phyloP scores from a whole-genome alignment of 2,888 invertebrate species.

The Cataglyphis livida region DNA sequence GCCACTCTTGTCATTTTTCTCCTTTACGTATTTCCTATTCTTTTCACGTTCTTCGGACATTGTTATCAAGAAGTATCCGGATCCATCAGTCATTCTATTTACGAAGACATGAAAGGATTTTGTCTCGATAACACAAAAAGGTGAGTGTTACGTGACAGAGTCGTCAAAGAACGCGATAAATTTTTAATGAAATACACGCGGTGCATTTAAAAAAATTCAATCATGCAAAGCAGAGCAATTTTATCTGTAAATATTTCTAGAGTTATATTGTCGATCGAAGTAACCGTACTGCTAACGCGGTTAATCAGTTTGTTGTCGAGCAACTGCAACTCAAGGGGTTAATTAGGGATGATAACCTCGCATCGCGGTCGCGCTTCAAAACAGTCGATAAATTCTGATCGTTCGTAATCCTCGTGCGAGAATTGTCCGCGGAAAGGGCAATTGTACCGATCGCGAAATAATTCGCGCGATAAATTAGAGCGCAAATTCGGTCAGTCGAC shows the following conservation, averaged over 20 bases:
- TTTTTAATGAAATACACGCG: neutral
- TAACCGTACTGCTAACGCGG: neutral
- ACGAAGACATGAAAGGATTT: neutral
- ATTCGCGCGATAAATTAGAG: constrained; percentile 9
- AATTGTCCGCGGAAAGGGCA: neutral
- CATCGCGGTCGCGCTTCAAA: neutral
- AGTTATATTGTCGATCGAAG: constrained; percentile 7
- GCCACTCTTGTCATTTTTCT: constrained; percentile 26
- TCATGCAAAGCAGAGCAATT: neutral
- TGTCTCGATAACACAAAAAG: neutral
- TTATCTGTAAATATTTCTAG: neutral
- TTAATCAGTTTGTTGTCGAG: neutral
- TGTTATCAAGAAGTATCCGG: constrained; percentile 14
- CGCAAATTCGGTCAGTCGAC: neutral
- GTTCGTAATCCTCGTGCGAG: constrained; percentile 4
- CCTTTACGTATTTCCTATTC: constrained; percentile 27
- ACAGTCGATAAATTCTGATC: constrained; percentile 44
- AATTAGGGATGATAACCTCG: constrained; percentile 48
- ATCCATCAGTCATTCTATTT: constrained; percentile 43
- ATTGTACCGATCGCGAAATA: constrained; percentile 18
- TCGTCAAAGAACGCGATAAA: neutral
- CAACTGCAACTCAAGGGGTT: constrained; percentile 29
- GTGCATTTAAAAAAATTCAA: neutral
- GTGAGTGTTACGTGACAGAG: neutral
- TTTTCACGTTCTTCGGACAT: constrained; percentile 35